These are phyloP conservation scores for Mesitornis unicolor DNA, from an alignment of 2,113 vertebrate genomes.

Conservation along the genomic window DNA sequence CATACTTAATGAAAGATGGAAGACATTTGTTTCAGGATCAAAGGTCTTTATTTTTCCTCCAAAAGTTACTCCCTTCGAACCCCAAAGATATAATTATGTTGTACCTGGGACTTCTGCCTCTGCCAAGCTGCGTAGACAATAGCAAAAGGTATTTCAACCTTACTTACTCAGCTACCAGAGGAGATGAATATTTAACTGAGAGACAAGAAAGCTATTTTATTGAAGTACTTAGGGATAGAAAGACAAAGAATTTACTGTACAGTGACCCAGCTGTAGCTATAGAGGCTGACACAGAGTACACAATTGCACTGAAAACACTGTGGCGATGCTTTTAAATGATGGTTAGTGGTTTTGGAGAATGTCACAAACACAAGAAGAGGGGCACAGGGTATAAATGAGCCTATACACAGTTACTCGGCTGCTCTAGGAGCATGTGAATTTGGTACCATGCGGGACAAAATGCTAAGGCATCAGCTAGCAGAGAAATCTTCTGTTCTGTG, in stretches of 20 bases:
- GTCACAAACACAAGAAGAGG: not conserved
- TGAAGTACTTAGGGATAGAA: not conserved
- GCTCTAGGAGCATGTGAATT: not conserved
- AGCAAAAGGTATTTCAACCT: not conserved
- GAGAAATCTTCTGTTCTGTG: not conserved
- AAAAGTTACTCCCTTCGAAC: not conserved
- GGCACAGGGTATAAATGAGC: not conserved
- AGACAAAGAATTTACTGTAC: constrained; percentile 22
- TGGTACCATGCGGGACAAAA: not conserved
- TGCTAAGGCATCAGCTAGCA: not conserved
- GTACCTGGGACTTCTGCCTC: not conserved
- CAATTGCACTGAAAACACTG: not conserved
- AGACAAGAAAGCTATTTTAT: constrained; percentile 24
- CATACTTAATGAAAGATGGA: not conserved
- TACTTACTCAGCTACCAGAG: not conserved
- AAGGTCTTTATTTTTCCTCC: not conserved
- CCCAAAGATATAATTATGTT: not conserved
- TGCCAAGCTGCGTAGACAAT: not conserved
- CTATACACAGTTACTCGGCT: not conserved
- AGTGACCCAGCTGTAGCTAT: not conserved
- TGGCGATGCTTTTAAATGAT: not conserved
- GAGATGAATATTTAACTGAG: constrained; percentile 31
- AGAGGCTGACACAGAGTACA: not conserved
- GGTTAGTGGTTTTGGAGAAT: not conserved
- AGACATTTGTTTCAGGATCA: not conserved